phyloP scores from a whole-genome alignment of 2,113 vertebrate genomes.

The Neofelis nebulosa region DNA sequence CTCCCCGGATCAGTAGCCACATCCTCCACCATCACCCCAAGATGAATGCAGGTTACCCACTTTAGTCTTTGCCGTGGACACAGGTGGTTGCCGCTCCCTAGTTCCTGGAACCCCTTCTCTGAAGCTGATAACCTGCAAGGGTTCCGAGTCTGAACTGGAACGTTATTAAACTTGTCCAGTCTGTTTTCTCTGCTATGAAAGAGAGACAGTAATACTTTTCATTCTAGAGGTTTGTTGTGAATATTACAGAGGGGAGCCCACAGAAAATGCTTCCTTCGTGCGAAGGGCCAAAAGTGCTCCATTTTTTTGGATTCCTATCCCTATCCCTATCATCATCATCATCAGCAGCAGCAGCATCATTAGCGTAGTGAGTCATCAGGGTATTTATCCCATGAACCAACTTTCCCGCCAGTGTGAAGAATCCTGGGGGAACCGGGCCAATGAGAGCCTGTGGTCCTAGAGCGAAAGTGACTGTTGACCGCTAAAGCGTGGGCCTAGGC shows the following conservation, averaged over 20 bases:
- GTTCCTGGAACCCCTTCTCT: background rate
- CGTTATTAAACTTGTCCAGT: background rate
- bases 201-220: background rate
- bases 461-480: background rate
- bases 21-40: background rate
- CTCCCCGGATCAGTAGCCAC: background rate
- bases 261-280: background rate
- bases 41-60: background rate
- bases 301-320: background rate
- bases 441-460: background rate
- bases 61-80: background rate
- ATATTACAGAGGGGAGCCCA: background rate
- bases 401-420: background rate
- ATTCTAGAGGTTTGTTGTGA: background rate
- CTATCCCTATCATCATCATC: background rate
- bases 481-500: background rate
- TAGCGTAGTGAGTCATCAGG: background rate
- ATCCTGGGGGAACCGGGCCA: background rate
- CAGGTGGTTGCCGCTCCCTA: background rate
- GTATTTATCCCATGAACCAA: slow-evolving; percentile 9
- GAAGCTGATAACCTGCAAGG: background rate
- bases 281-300: background rate
- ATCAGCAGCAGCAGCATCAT: background rate
- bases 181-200: slow-evolving; percentile 43
- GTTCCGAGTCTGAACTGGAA: background rate